Evolutionary conservation across 2,113 vertebrate genomes (phyloP).

Genomic region (Mormoops blainvillei): DNA sequence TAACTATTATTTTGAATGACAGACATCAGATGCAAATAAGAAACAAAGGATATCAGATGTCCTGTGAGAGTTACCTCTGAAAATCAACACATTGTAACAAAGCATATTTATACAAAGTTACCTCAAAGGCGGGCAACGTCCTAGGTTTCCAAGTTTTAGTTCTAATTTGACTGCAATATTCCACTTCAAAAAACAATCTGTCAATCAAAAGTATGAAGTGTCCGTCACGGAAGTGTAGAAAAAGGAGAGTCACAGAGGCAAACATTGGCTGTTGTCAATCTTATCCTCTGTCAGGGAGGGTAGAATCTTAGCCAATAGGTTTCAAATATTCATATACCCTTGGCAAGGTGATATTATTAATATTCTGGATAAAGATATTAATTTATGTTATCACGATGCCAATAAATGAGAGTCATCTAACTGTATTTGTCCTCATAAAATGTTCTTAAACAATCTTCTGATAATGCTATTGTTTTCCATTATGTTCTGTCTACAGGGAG

Average conservation of each 20-base stretch:
- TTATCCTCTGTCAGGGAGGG: not conserved
- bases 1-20: constrained; percentile 37
- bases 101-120: constrained; percentile 6
- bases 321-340: not conserved
- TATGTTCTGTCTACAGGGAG: not conserved
- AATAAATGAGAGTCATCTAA: not conserved
- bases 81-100: constrained; percentile 22
- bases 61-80: not conserved
- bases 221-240: not conserved
- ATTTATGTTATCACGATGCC: not conserved
- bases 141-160: not conserved
- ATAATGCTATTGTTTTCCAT: not conserved
- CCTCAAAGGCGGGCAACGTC: constrained; percentile 13
- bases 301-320: not conserved
- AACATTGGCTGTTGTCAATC: not conserved
- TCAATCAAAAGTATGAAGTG: not conserved
- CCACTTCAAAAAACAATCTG: not conserved
- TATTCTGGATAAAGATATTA: not conserved
- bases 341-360: not conserved
- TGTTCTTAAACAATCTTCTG: not conserved
- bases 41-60: constrained; percentile 23
- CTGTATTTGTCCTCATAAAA: not conserved
- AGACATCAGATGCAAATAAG: constrained; percentile 34
- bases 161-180: not conserved
- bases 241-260: not conserved